Base-by-base conservation (phyloP, 2,888 invertebrate genomes). In the Torymus tubicola region DNA sequence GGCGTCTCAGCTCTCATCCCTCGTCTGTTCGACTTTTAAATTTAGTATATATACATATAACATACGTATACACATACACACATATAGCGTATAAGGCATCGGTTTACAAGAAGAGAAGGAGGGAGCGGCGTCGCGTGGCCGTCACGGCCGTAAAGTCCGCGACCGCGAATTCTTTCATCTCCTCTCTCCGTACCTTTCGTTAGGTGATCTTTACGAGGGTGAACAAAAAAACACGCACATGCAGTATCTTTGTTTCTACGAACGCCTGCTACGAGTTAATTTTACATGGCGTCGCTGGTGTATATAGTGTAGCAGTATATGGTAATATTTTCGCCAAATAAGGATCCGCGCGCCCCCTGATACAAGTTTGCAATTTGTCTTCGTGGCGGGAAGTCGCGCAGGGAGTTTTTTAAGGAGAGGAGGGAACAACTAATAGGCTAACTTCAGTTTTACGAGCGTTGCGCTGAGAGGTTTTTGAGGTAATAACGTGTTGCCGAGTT, bases 101-200 rank as follows among this genome's bases (percentile, higher is more conserved):
- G 24, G 70, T 78, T 78, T 74, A 76, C 69, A 72, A 24, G 57
- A 18, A 16, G 31, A 67, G 50, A 13, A 3, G 16, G 60, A 53
- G 14, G 78, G 65, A 81, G 21, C 85, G 85, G 81, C 82, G 85
- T 82, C 78, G 88, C 89, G 85, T 88, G 86, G 88, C 89, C 87
- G 85, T 86, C 85, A 84, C 88, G 86, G 87, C 82, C 85, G 83
- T 89, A 89, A 89, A 89, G 84, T 68, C 80, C 82, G 78, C 42
- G 21, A 21, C 21, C 21, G 42, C 80, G 80, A 74, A 86, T 88
- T 86, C 89, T 89, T 89, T 89, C 88, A 89, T 89, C 89, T 89
- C 84, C 10, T 24, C 21, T 42, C 16, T 50, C 12, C 11, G 31
- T n/a, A 24, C 11, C 55, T 76, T 31, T 63, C 69, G 60, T 68